Percentiles rank a stretch among this genome's conserved stretches.
phyloP scores from a whole-genome alignment of 2,113 vertebrate species.

The Callaeas wilsoni region DNA sequence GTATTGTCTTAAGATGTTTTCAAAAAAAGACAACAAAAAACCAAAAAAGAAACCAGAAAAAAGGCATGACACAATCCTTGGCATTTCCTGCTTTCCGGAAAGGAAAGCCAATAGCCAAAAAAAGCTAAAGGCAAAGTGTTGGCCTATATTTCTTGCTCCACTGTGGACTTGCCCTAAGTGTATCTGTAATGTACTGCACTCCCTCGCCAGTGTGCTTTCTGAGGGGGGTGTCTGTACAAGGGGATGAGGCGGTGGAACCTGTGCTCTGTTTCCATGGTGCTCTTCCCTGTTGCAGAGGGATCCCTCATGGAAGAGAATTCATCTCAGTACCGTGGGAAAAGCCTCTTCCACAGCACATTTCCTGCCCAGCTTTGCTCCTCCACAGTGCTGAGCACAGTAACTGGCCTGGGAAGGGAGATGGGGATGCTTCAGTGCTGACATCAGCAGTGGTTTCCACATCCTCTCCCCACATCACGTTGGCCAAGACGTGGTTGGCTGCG shows the following conservation, averaged over 20 bases:
- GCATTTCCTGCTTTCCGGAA: not conserved
- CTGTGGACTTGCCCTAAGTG: not conserved
- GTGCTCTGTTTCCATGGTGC: slow-evolving; percentile 13
- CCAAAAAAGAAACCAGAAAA: fast-evolving
- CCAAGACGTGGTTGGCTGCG: not conserved
- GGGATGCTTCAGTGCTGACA: slow-evolving; percentile 32
- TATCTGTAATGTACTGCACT: not conserved
- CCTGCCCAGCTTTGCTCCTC: not conserved
- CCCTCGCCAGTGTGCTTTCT: not conserved
- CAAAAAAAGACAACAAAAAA: not conserved
- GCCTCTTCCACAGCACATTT: not conserved
- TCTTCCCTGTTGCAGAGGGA: not conserved
- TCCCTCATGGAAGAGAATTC: not conserved
- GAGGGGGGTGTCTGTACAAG: not conserved
- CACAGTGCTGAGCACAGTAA: not conserved
- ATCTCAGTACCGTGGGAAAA: slow-evolving; percentile 15
- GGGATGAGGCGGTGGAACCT: not conserved
- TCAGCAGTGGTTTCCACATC: slow-evolving; percentile 23
- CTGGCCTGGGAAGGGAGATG: slow-evolving; percentile 11
- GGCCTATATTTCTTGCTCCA: not conserved
- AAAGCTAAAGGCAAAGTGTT: not conserved
- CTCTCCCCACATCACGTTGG: not conserved
- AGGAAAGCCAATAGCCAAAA: not conserved
- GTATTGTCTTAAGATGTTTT: not conserved
- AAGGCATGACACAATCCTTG: not conserved